Base-by-base conservation (phyloP, 2,888 invertebrate genomes). In the Hyppa rectilinea region DNA sequence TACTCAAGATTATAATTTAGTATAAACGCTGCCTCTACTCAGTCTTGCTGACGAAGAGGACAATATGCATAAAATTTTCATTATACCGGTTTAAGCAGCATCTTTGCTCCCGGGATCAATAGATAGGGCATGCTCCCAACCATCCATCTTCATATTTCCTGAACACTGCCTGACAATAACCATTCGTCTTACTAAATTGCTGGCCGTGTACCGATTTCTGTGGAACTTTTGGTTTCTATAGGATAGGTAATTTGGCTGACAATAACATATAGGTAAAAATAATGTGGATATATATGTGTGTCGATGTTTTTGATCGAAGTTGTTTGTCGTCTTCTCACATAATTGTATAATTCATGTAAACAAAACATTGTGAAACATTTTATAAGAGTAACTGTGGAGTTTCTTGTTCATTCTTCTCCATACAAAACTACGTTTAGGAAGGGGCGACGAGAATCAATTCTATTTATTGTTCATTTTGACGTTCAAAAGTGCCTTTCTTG, bases 101-200 rank as follows among this genome's bases (percentile, higher is more conserved):
- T 76, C 72, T 62, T 62, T 72, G 82, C 49, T 58, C 65, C 55
- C 31, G 64, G 77, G 82, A 85, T 87, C 87, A 87, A 86, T 85
- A 84, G 85, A 87, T 87, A 87, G 87, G 86, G 83, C 87, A 85
- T 83, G 85, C 78, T 81, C 80, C 82, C 76, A 71, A 81, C 82
- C 84, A 94, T 93, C 91, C 90, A 93, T 94, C 94, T 93, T 92
- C 90, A 93, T 94, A 93, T 91, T 92, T 92, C 89, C 87, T 87
- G 87, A 89, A 89, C 88, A 91, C 86, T 87, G 88, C 83, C 91
- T 90, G 91, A 90, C 92, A 89, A 88, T 86, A 85, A 89, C 91
- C 90, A 93, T 94, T 91, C 88, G 90, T 93, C 93, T 93, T 91
- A 81, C 86, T 90, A 92, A 93, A 91, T 91, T 90, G 90, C 90